Evolutionary conservation across 2,888 invertebrate genomes (phyloP), one percentile per base, ranked within the genome.

Genomic region (Acleris laterana): DNA sequence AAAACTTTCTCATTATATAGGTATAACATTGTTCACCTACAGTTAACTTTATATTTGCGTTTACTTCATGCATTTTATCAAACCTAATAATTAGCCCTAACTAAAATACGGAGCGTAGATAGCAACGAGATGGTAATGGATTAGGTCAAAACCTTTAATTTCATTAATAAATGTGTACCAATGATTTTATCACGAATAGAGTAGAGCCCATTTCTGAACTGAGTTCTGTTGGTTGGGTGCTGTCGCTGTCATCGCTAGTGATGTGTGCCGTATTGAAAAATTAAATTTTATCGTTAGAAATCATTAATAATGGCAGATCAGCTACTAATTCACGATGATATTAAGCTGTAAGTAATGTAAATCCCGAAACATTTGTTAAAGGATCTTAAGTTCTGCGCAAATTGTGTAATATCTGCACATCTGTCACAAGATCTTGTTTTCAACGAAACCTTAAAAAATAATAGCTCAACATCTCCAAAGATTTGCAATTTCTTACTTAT

Each of bases 241-340:
- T 44, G 52, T 61, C 44, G 20, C 25, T 20, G 44, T 52, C 51
- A 62, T 52, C 67, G 51, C 44, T 51, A 60, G 69, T 69, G 65
- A 68, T 69, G 64, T 70, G 68, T 65, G 57, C 49, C 46, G 63
- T 64, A n/a, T 38, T 56, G 48, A 48, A 52, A 63, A 68, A 62
- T 61, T 44, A 32, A 52, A 64, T 61, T 56, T 50, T 52, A 57
- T 51, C 48, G 20, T 62, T 52, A 53, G 48, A 71, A 74, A 72
- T 75, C 68, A 53, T 72, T 50, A 61, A 85, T 75, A 79, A 93
- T 92, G 92, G 92, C 89, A 83, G 81, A 98, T 95, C 79, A 96
- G 89, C 81, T 95, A 94, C 71, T 81, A 81, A 93, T 96, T 74
- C 94, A 96, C 82, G 95, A 96, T 93, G 96, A 96, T 87, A 95